Conservation (phyloP, 2,113 vertebrate species). For the Micronycteris hirsuta region DNA sequence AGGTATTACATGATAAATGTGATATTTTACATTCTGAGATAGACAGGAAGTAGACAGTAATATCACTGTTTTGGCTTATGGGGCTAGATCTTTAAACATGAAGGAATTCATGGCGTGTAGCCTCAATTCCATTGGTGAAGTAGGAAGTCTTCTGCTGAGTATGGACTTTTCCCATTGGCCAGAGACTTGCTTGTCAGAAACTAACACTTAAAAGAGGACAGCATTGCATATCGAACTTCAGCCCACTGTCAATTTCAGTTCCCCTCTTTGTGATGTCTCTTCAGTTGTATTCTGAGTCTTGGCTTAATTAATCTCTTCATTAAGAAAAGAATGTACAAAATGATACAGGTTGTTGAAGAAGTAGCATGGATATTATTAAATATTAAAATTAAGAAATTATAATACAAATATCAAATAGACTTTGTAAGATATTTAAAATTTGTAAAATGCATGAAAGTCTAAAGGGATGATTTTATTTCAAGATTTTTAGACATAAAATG, state of each 20-base stretch:
- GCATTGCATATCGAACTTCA: neutral
- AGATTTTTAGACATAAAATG: neutral
- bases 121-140: neutral
- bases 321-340: neutral
- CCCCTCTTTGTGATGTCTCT: neutral
- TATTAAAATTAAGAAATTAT: neutral
- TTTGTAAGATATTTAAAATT: neutral
- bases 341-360: neutral
- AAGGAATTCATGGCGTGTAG: neutral
- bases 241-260: neutral
- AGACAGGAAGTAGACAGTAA: neutral
- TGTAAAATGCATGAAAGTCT: neutral
- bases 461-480: neutral
- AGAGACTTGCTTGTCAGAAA: neutral
- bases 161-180: neutral
- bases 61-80: neutral
- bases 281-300: neutral
- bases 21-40: neutral
- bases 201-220: neutral
- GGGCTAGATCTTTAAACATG: neutral
- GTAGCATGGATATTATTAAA: neutral
- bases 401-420: neutral
- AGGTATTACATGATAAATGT: neutral
- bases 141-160: neutral
- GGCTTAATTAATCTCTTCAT: neutral